These are phyloP conservation scores for Myripristis murdjan DNA, from an alignment of 2,797 vertebrate species.

Conservation along the genomic window DNA sequence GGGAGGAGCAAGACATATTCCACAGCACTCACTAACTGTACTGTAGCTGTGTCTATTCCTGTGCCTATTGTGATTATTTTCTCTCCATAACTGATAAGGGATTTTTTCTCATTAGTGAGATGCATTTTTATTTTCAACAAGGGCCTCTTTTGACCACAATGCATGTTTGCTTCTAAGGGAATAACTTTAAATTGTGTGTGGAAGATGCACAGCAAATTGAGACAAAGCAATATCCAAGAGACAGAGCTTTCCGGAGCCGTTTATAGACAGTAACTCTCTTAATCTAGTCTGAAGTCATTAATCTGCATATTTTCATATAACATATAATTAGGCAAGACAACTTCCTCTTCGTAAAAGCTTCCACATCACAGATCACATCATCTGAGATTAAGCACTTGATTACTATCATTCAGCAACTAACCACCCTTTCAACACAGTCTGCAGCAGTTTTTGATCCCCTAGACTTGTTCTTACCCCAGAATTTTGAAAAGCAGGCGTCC, in stretches of 20 bases:
- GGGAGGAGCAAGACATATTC: slow-evolving; percentile 21
- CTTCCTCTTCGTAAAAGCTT: background rate
- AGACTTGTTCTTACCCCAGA: background rate
- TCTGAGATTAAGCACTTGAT: background rate
- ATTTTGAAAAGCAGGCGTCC: slow-evolving; percentile 23
- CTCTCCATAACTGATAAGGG: slow-evolving; percentile 39
- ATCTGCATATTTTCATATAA: background rate
- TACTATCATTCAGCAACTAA: background rate
- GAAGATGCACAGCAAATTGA: background rate
- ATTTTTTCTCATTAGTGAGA: slow-evolving; percentile 60
- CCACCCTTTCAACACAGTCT: slow-evolving; percentile 2
- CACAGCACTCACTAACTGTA: slow-evolving; percentile 24
- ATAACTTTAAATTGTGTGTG: slow-evolving; percentile 6
- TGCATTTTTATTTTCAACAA: slow-evolving; percentile 47
- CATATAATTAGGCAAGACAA: background rate
- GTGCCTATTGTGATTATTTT: slow-evolving; percentile 60
- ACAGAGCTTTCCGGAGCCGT: background rate
- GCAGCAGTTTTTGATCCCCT: background rate
- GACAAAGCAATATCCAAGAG: slow-evolving; percentile 6
- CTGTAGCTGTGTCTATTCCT: slow-evolving; percentile 29
- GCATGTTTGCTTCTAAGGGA: slow-evolving; percentile 9
- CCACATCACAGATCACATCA: background rate
- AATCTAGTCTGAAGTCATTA: background rate
- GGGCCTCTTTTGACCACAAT: slow-evolving; percentile 42
- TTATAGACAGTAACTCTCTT: slow-evolving; percentile 6